phyloP scores from a whole-genome alignment of 2,797 vertebrate species.

The Hoplostethus atlanticus region DNA sequence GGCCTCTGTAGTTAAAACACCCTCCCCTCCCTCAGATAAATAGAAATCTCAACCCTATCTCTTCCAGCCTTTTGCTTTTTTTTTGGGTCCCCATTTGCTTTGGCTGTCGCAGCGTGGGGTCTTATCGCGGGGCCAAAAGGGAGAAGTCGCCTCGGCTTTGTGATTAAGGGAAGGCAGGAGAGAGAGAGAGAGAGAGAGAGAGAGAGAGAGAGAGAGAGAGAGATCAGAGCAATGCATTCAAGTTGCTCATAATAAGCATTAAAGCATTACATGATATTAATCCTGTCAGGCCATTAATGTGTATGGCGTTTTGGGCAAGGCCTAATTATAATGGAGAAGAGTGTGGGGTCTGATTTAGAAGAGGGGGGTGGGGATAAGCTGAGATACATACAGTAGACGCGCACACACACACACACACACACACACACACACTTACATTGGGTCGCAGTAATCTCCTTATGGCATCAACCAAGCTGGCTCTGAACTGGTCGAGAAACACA shows the following conservation, averaged over 20 bases:
- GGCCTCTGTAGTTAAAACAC: slow-evolving; percentile 84
- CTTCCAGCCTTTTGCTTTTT: slow-evolving; percentile 88
- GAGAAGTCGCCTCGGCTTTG: slow-evolving; percentile 92
- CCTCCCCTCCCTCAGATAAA: slow-evolving; percentile 87
- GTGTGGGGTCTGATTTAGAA: slow-evolving; percentile 82
- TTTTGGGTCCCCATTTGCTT: slow-evolving; percentile 85
- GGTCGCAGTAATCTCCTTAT: slow-evolving; percentile 98
- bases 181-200: slow-evolving; percentile 83
- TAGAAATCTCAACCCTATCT: slow-evolving; percentile 93
- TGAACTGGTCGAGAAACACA: slow-evolving; percentile 98
- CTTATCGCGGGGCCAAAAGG: slow-evolving; percentile 95
- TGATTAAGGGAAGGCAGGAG: slow-evolving; percentile 89
- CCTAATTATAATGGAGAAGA: slow-evolving; percentile 94
- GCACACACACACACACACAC: slow-evolving; percentile 30
- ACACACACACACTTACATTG: slow-evolving; percentile 90
- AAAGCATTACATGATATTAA: slow-evolving; percentile 99
- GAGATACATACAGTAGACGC: slow-evolving; percentile 67
- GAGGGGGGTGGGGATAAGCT: slow-evolving; percentile 48
- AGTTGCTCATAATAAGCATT: slow-evolving; percentile 98
- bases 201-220: slow-evolving; percentile 71
- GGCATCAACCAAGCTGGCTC: slow-evolving; percentile 97
- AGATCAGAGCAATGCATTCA: slow-evolving; percentile 94
- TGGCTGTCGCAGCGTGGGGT: slow-evolving; percentile 89
- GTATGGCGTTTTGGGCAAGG: slow-evolving; percentile 88
- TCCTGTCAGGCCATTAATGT: slow-evolving; percentile 96